Base-by-base conservation (phyloP, 1,140 invertebrate species). In the Ceratoteleas bidentatus region DNA sequence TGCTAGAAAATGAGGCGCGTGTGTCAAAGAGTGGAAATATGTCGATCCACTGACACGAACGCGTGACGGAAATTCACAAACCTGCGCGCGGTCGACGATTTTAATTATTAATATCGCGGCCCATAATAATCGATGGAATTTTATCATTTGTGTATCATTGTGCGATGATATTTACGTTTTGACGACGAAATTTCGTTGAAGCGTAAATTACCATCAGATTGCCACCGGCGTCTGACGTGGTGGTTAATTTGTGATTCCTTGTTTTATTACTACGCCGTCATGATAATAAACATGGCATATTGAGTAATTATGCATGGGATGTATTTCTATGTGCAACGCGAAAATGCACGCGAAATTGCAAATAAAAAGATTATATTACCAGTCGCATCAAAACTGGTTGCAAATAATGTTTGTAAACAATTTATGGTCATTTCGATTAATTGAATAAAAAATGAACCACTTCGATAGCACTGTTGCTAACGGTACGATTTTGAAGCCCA, bases 171-270 rank as follows among this genome's bases (percentile, higher is more conserved):
- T 60, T 70, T 52, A 47, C 52, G 66, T 52, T 57, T 11, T 70
- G 53, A 68, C 53, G 32, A 70, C 52, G 69, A 72, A 62, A 72
- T 72, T 72, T 61, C 58, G 36, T 72, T 62, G 49, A 72, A 72
- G 69, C 34, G 38, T 40, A 72, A 62, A 72, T 72, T 43, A 56
- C 57, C 69, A 72, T 60, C 40, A 62, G 50, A 54, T 72, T 72
- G 69, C 58, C 38, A 62, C n/a, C 24, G 49, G 36, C 58, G 40
- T 72, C 57, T 72, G 49, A 72, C 58, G 36, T 72, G 54, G 50
- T 61, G 69, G 69, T 72, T 72, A 72, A 72, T 72, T 72, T 72
- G 58, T 72, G 69, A 72, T 72, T 72, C 40, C 69, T 72, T 72
- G 69, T 73, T 73, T 73, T 73, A 72, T 62, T 61, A 62, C 57